Percentiles rank a stretch among this genome's conserved stretches.
phyloP scores from a whole-genome alignment of 2,888 invertebrate species.

The Ypsolopha scabrella region DNA sequence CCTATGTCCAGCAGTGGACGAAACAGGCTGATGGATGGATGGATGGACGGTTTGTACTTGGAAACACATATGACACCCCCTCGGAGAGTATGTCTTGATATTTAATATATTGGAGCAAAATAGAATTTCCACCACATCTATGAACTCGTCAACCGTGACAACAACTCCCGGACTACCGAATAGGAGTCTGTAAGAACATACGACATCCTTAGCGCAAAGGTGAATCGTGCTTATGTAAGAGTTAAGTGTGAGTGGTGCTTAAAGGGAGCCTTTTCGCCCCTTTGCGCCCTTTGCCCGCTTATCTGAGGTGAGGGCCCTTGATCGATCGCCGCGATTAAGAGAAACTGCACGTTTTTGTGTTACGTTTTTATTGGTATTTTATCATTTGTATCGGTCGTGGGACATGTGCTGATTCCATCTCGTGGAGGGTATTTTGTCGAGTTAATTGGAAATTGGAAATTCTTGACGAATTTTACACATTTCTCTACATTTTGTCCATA shows the following conservation, averaged over 20 bases:
- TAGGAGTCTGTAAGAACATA: constrained; percentile 2
- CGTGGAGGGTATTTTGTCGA: too few species aligned
- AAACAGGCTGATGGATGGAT: too few species aligned
- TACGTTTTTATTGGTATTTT: too few species aligned
- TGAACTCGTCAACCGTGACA: not conserved
- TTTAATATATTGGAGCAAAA: not conserved
- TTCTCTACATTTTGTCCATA: too few species aligned
- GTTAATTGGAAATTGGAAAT: too few species aligned
- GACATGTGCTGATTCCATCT: too few species aligned
- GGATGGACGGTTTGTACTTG: too few species aligned
- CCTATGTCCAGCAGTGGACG: too few species aligned
- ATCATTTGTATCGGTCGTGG: too few species aligned
- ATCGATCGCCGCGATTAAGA: constrained; percentile 1
- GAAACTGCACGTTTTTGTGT: not conserved
- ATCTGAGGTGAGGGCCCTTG: not conserved
- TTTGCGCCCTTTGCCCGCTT: not conserved
- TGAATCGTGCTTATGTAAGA: constrained; percentile 1
- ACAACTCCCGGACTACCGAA: not conserved
- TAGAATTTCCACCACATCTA: not conserved
- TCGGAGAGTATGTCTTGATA: not conserved
- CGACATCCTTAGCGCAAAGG: not conserved
- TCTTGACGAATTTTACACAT: too few species aligned
- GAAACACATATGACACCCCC: too few species aligned
- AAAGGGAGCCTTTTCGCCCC: not conserved
- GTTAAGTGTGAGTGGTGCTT: not conserved